A percentile compares a stretch with the other conserved stretches of the same genome.
phyloP scores from a whole-genome alignment of 2,113 vertebrate species.

The Melanotaenia duboulayi region DNA sequence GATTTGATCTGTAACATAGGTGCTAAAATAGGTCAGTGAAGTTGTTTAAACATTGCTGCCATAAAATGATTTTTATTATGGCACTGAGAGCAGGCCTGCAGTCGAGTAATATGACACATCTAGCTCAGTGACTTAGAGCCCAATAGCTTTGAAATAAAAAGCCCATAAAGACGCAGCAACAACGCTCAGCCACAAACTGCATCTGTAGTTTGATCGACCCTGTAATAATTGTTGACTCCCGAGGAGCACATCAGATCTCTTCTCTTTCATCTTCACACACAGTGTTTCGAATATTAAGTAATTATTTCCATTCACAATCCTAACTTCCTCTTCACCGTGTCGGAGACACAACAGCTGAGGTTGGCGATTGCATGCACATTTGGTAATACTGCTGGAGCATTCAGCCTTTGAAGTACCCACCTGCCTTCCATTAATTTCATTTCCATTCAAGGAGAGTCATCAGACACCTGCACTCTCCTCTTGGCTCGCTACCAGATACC shows the following conservation, averaged over 20 bases:
- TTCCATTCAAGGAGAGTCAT: conserved; percentile 66
- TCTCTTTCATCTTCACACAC: conserved; percentile 47
- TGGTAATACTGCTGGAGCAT: conserved; percentile 51
- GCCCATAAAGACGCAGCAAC: conserved; percentile 12
- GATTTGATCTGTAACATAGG: conserved; percentile 32
- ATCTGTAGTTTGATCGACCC: conserved; percentile 25
- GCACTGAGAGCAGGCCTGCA: conserved; percentile 9
- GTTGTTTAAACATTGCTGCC: conserved; percentile 27
- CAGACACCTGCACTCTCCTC: conserved; percentile 62
- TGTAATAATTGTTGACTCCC: conserved; percentile 28
- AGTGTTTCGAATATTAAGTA: conserved; percentile 37
- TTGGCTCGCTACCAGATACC: conserved; percentile 53
- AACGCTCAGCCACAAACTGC: conserved; percentile 10
- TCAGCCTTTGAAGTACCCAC: conserved; percentile 71
- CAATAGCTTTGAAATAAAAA: conserved; percentile 21
- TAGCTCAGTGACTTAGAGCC: conserved; percentile 15
- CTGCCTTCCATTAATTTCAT: conserved; percentile 74
- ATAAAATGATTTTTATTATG: conserved; percentile 31
- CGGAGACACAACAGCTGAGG: conserved; percentile 61
- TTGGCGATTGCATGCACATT: conserved; percentile 50
- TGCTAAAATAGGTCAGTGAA: conserved; percentile 49
- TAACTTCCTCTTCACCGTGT: conserved; percentile 37
- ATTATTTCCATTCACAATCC: conserved; percentile 57
- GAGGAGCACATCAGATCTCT: conserved; percentile 29
- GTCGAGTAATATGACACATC: conserved; percentile 5